Evolutionary conservation across 2,797 vertebrate genomes (phyloP).

Genomic region (Psittacula echo): DNA sequence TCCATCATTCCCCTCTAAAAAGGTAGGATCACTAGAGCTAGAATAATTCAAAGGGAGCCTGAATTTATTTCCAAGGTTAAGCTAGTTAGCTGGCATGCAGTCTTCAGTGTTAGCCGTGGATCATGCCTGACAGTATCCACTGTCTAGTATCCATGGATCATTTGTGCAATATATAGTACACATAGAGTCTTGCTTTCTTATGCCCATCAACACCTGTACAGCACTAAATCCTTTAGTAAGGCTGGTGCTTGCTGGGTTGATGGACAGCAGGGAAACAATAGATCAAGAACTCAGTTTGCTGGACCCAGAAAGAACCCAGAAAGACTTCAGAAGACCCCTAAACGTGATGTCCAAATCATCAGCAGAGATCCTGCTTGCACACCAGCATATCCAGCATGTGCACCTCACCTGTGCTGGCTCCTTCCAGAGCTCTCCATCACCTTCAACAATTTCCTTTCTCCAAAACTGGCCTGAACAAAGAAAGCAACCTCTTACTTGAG

Average conservation of each 20-base stretch:
- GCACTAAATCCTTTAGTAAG: background rate
- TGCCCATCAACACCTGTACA: background rate
- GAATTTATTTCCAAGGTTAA: background rate
- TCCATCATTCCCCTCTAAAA: background rate
- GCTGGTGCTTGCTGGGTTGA: background rate
- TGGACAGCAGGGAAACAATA: background rate
- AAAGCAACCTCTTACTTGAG: background rate
- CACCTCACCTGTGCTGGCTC: background rate
- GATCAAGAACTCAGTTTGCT: background rate
- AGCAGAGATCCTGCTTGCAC: background rate
- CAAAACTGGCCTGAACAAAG: background rate
- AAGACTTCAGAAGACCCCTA: background rate
- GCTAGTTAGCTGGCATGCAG: background rate
- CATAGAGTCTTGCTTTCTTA: background rate
- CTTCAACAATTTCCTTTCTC: background rate
- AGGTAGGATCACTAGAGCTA: accelerated
- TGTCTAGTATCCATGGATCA: background rate
- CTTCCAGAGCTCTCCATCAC: background rate
- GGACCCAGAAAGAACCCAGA: background rate
- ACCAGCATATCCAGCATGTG: background rate
- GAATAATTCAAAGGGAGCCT: background rate
- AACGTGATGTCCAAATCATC: background rate
- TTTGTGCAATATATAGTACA: background rate
- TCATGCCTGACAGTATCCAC: background rate
- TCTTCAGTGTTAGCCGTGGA: background rate